Evolutionary conservation across 2,113 vertebrate species (phyloP), one percentile per base, ranked within the genome.

Genomic region (Toxotes chatareus): DNA sequence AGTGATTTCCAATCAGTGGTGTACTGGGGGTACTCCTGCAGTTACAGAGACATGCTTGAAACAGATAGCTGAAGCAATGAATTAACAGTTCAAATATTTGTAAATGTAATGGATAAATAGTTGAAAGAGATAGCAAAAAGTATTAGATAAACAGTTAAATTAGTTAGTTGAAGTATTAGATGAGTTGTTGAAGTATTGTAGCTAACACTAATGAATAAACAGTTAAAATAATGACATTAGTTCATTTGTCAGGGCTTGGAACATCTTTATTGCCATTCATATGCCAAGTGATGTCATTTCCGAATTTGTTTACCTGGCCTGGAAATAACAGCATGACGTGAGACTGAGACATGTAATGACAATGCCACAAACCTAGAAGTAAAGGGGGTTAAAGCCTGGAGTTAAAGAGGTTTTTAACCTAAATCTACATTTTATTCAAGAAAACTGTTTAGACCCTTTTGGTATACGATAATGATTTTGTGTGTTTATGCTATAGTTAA

Each of bases 271-370:
- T 57, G 57, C 23, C 32, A 49, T 9, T 62, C 36, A 40, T 9
- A n/a, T 63, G 38, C 38, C 4, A 34, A 36, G 27, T 27, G 27
- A 27, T n/a, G n/a, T n/a, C n/a, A n/a, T 27, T 27, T 27, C 27
- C 27, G 27, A 27, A 27, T 27, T 1, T 27, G 27, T 27, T 27
- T 27, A 66, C 23, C 17, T 8, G 38, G 46, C 17, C 49, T 71
- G 40, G 80, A 62, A 80, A 57, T 63, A 65, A 23, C 42, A 76
- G 27, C 56, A 59, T 34, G 65, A 55, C 27, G 27, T 12, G 31
- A 53, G 65, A 49, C 63, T 23, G 0, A 11, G n/a, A 71, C 49
- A 11, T 7, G 0, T 36, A 8, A 13, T 34, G 51, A 16, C 31
- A 27, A 4, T 3, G 5, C n/a, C 27, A 16, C 23, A 32, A 47